phyloP scores from a whole-genome alignment of 2,888 invertebrate genomes.

The Phyllotreta cruciferae region DNA sequence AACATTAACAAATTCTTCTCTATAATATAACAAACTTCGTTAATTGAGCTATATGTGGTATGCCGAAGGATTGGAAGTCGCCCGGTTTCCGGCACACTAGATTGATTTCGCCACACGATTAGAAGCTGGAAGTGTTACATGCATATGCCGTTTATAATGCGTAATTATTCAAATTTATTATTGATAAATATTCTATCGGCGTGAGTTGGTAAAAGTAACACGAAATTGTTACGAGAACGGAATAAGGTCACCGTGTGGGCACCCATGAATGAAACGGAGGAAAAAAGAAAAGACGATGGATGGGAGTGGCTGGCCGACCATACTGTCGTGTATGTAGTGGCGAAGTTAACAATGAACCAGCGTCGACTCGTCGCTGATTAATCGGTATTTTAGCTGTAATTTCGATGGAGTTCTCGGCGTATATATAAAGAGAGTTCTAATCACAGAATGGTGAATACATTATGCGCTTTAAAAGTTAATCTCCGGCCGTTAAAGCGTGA shows the following conservation, averaged over 20 bases:
- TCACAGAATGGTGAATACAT: not conserved
- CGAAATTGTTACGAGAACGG: constrained; percentile 36
- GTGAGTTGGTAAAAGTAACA: constrained; percentile 39
- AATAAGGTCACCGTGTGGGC: constrained; percentile 52
- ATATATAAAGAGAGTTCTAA: not conserved
- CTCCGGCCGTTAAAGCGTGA: constrained; percentile 12
- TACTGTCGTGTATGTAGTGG: constrained; percentile 28
- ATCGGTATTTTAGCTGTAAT: not conserved
- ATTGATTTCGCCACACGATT: no score
- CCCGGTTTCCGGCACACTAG: not conserved
- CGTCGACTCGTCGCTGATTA: constrained; percentile 17
- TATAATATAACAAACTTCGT: constrained; percentile 21
- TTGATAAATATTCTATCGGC: constrained; percentile 36
- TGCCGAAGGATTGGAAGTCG: no score
- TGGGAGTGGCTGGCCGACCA: constrained; percentile 33
- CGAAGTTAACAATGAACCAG: constrained; percentile 38
- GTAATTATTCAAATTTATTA: constrained; percentile 33
- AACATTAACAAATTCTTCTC: constrained; percentile 28
- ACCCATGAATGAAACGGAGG: constrained; percentile 52
- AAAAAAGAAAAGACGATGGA: constrained; percentile 38
- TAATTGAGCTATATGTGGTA: not conserved
- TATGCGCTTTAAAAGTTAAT: not conserved
- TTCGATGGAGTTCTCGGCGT: no score
- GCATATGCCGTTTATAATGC: constrained; percentile 6
- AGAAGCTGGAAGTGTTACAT: no score